Conservation (phyloP, 2,113 vertebrate species). For the Asarcornis scutulata region DNA sequence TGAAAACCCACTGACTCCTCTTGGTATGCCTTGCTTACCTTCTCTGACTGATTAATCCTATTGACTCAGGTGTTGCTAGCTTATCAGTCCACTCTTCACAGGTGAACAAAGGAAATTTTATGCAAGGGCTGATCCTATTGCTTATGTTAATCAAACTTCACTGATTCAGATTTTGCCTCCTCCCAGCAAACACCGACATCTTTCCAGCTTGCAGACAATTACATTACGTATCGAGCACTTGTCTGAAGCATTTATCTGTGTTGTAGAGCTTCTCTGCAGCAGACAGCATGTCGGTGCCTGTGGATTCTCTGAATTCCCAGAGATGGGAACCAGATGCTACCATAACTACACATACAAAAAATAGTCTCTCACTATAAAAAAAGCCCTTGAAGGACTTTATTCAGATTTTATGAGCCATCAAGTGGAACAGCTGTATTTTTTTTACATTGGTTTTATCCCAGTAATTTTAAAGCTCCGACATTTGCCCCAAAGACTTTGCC, state of each 20-base stretch:
- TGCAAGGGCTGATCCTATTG: neutral
- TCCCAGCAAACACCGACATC: neutral
- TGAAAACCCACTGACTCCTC: neutral
- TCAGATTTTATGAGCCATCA: slow-evolving; percentile 69
- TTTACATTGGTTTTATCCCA: slow-evolving; percentile 5
- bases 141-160: slow-evolving; percentile 26
- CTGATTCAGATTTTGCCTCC: neutral
- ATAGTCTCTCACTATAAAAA: slow-evolving; percentile 56
- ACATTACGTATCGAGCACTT: slow-evolving; percentile 3
- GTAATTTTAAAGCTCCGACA: slow-evolving; percentile 42
- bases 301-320: slow-evolving; percentile 48
- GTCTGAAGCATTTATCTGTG: slow-evolving; percentile 36
- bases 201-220: slow-evolving; percentile 18
- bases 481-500: neutral
- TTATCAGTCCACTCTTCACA: neutral
- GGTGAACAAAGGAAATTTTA: slow-evolving; percentile 46
- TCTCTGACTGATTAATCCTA: neutral
- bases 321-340: slow-evolving; percentile 75
- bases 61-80: slow-evolving; percentile 22
- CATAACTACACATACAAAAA: slow-evolving; percentile 52
- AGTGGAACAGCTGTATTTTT: slow-evolving; percentile 55
- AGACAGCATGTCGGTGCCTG: slow-evolving; percentile 16
- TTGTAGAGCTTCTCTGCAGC: neutral
- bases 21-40: neutral
- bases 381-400: slow-evolving; percentile 66